Conservation (phyloP, 1,140 invertebrate genomes). For the Trichogramma pretiosum region DNA sequence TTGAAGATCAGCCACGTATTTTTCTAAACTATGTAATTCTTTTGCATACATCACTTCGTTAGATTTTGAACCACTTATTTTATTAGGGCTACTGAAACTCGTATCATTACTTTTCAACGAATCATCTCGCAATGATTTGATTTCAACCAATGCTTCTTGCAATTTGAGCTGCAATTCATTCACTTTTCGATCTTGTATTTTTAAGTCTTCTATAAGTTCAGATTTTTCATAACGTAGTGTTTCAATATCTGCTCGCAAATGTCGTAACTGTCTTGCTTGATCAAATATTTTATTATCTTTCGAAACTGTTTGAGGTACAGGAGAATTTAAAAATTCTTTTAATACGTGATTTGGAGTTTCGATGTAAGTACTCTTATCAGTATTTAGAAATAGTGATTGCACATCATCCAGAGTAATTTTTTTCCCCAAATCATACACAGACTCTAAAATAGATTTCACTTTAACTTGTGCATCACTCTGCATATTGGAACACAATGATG, state of each 20-base stretch:
- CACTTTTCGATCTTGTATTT: slow-evolving; percentile 30
- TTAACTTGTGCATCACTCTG: slow-evolving; percentile 33
- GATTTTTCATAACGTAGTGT: slow-evolving; percentile 35
- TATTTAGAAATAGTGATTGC: slow-evolving; percentile 22
- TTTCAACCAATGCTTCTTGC: slow-evolving; percentile 24
- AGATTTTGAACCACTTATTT: slow-evolving; percentile 23
- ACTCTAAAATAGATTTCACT: slow-evolving; percentile 40
- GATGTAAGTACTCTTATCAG: slow-evolving; percentile 20
- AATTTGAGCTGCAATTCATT: slow-evolving; percentile 31
- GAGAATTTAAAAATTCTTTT: slow-evolving; percentile 36
- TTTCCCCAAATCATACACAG: slow-evolving; percentile 30
- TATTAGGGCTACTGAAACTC: slow-evolving; percentile 23
- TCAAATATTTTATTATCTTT: slow-evolving; percentile 32
- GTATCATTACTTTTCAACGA: slow-evolving; percentile 17
- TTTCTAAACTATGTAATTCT: slow-evolving; percentile 32
- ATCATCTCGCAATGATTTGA: slow-evolving; percentile 26
- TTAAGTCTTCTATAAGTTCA: slow-evolving; percentile 36
- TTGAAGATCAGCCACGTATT: slow-evolving; percentile 26
- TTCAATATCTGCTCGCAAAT: slow-evolving; percentile 30
- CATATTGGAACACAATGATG: slow-evolving; percentile 33
- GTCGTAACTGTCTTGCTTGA: slow-evolving; percentile 29
- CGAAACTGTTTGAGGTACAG: slow-evolving; percentile 28
- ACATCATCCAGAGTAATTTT: slow-evolving; percentile 31
- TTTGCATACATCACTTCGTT: slow-evolving; percentile 28
- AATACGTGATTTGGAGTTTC: slow-evolving; percentile 22